Conservation (phyloP, 2,113 vertebrate genomes). For the Notiomystis cincta region DNA sequence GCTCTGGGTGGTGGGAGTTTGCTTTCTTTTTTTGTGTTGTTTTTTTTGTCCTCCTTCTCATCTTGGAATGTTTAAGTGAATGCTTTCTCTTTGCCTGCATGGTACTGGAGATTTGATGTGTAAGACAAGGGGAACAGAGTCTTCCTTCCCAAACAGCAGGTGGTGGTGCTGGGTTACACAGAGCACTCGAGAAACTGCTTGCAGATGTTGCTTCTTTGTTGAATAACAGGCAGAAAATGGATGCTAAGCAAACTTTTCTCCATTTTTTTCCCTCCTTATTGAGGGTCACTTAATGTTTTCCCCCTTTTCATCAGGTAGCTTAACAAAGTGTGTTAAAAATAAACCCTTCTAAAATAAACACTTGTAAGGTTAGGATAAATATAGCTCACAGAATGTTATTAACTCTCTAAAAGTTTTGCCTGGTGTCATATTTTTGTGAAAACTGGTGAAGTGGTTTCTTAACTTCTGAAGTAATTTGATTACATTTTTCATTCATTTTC, state of each 20-base stretch:
- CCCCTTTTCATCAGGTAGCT: neutral
- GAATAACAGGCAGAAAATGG: neutral
- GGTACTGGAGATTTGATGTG: neutral
- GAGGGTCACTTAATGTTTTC: neutral
- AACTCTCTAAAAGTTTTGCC: neutral
- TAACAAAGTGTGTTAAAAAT: neutral
- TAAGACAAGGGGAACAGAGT: neutral
- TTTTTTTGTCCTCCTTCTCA: neutral
- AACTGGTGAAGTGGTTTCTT: neutral
- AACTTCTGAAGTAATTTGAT: neutral
- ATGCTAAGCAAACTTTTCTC: neutral
- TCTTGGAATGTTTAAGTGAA: neutral
- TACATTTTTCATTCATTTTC: neutral
- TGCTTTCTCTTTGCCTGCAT: neutral
- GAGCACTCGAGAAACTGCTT: neutral
- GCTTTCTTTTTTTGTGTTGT: neutral
- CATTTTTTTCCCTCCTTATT: neutral
- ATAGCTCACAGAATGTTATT: neutral
- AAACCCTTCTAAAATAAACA: neutral
- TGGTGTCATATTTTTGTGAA: neutral
- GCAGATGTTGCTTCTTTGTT: neutral
- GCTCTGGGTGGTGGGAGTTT: neutral
- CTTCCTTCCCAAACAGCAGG: conserved; percentile 66
- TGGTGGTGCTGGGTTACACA: conserved; percentile 58
- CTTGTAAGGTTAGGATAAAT: neutral